Conservation (phyloP, 2,113 vertebrate species). For the Symphodus melops region DNA sequence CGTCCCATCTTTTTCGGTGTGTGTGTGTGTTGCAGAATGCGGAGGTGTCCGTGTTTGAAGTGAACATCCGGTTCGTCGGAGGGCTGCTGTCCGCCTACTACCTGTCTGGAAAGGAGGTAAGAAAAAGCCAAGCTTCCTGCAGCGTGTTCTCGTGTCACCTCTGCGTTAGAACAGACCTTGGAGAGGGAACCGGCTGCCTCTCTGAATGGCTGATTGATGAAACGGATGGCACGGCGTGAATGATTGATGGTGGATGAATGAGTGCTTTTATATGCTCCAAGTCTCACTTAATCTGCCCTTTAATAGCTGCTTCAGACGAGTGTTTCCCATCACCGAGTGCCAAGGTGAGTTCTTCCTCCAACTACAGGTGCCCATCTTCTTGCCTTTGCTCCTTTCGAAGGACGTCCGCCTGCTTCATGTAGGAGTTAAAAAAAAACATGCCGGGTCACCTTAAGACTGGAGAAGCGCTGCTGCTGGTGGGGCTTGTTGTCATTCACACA, state of each 20-base stretch:
- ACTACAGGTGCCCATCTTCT: background rate
- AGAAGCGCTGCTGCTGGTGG: background rate
- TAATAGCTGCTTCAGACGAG: slow-evolving; percentile 16
- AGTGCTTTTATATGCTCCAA: slow-evolving; percentile 7
- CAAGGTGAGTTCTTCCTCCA: background rate
- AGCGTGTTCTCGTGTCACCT: background rate
- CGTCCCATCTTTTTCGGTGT: background rate
- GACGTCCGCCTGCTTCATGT: background rate
- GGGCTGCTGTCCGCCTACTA: slow-evolving; percentile 98
- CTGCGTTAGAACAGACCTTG: background rate
- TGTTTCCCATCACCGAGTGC: background rate
- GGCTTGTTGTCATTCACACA: no score
- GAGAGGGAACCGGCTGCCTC: background rate
- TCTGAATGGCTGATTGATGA: background rate
- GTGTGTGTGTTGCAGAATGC: slow-evolving; percentile 86
- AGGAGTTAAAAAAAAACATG: background rate
- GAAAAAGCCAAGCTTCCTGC: slow-evolving; percentile 26
- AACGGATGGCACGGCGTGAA: background rate
- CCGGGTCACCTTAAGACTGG: background rate
- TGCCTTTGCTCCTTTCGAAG: background rate
- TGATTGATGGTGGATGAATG: slow-evolving; percentile 2
- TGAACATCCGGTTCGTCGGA: slow-evolving; percentile 98
- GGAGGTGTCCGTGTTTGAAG: slow-evolving; percentile 98
- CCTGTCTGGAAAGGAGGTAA: slow-evolving; percentile 98
- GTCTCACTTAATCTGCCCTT: background rate